phyloP scores from a whole-genome alignment of 2,113 vertebrate species.

The Pluvianellus socialis region DNA sequence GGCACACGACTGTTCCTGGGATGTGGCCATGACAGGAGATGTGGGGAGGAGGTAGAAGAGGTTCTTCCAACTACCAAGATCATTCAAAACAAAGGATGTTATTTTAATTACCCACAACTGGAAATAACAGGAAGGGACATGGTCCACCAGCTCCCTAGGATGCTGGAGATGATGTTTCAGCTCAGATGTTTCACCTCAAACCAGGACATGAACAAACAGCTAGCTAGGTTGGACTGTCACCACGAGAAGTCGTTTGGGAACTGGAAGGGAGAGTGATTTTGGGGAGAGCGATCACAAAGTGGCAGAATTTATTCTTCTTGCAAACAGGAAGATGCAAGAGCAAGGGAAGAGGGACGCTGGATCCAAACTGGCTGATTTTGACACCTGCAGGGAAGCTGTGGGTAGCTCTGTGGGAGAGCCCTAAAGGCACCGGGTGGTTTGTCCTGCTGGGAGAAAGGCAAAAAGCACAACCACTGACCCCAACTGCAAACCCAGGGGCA shows the following conservation, averaged over 20 bases:
- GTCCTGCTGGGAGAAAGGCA: not conserved
- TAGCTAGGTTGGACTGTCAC: not conserved
- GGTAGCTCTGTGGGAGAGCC: not conserved
- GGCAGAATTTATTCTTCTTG: not conserved
- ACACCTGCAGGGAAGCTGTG: fast-evolving
- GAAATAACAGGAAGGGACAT: not conserved
- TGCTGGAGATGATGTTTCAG: not conserved
- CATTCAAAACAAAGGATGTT: fast-evolving
- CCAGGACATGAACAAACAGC: not conserved
- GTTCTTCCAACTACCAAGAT: not conserved
- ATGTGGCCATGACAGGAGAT: not conserved
- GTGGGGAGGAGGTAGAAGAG: not conserved
- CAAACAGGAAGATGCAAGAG: not conserved
- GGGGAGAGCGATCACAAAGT: not conserved
- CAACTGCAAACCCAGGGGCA: not conserved
- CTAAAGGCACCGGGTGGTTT: not conserved
- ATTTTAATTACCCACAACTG: not conserved
- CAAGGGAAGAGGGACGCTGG: not conserved
- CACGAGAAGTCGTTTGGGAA: not conserved
- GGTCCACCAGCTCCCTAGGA: not conserved
- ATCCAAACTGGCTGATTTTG: not conserved
- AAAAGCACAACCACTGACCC: not conserved
- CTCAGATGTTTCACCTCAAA: not conserved
- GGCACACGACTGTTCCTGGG: not conserved
- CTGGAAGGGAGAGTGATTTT: not conserved